phyloP scores from a whole-genome alignment of 2,888 invertebrate genomes.

The Drosophila lutescens region DNA sequence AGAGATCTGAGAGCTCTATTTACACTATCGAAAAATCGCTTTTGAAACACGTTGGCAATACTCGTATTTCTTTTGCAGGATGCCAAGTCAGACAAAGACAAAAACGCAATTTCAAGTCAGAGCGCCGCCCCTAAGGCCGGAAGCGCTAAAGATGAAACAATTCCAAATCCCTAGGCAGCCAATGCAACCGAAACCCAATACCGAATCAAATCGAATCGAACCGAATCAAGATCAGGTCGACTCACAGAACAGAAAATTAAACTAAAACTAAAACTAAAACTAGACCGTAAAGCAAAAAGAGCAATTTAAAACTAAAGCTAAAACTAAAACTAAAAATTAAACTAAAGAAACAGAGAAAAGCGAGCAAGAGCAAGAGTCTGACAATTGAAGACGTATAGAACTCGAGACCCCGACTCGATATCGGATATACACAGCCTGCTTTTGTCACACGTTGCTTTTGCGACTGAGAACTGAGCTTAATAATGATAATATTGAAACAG shows the following conservation, averaged over 20 bases:
- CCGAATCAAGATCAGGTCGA: constrained; percentile 25
- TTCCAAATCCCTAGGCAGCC: constrained; percentile 49
- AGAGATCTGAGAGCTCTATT: neutral
- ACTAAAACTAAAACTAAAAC: neutral
- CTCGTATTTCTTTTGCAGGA: constrained; percentile 82
- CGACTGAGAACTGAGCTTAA: constrained; percentile 37
- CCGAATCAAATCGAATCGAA: constrained; percentile 23
- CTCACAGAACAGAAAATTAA: constrained; percentile 21
- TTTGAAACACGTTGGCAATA: constrained; percentile 66
- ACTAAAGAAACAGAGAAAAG: constrained; percentile 17
- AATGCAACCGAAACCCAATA: constrained; percentile 26
- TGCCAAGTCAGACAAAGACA: constrained; percentile 83
- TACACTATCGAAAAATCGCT: constrained; percentile 3
- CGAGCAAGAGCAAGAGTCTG: constrained; percentile 14
- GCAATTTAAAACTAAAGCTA: constrained; percentile 2
- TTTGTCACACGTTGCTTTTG: constrained; percentile 23
- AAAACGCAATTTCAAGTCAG: constrained; percentile 76
- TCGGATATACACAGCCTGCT: neutral
- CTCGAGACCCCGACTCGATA: neutral
- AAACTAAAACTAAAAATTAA: neutral
- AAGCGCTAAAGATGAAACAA: constrained; percentile 75
- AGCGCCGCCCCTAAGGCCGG: constrained; percentile 77
- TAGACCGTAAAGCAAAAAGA: constrained; percentile 10
- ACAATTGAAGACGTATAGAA: constrained; percentile 5
- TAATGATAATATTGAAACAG: neutral